A percentile compares a stretch with the other conserved stretches of the same genome.
Evolutionary conservation across 2,888 invertebrate species (phyloP).

Genomic region (Calephelis perditalis): DNA sequence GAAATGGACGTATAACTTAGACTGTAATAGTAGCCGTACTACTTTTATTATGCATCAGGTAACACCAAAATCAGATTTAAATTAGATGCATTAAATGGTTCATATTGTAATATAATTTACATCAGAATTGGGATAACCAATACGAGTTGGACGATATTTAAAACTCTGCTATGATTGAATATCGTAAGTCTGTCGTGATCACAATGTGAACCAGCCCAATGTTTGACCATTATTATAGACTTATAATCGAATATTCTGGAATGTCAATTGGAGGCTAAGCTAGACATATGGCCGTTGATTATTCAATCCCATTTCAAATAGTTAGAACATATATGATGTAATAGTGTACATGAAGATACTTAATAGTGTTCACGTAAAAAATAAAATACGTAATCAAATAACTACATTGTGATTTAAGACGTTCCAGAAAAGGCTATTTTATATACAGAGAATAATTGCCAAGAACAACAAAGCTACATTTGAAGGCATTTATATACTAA

Average conservation of each 20-base stretch:
- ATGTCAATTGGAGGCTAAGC: background rate
- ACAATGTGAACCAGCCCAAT: constrained; percentile 3
- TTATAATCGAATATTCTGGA: background rate
- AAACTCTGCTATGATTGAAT: background rate
- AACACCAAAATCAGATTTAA: constrained; percentile 5
- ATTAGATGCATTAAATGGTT: constrained; percentile 2
- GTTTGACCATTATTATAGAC: constrained; percentile 6
- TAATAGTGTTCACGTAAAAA: too few relatives aligned
- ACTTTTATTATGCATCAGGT: constrained; percentile 9
- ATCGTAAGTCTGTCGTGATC: background rate
- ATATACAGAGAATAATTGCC: too few relatives aligned
- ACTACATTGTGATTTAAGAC: too few relatives aligned
- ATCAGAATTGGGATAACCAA: background rate
- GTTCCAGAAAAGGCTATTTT: too few relatives aligned
- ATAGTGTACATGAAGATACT: too few relatives aligned
- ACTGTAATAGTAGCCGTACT: constrained; percentile 6
- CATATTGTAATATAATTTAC: background rate
- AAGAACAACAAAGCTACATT: too few relatives aligned
- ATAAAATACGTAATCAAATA: too few relatives aligned
- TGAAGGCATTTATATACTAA: too few relatives aligned
- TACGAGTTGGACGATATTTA: too few relatives aligned
- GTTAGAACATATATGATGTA: too few relatives aligned
- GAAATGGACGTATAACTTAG: constrained; percentile 1
- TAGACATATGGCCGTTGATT: too few relatives aligned
- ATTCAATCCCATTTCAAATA: too few relatives aligned